phyloP scores from a whole-genome alignment of 2,113 vertebrate genomes.

The human (Homo sapiens) region DNA sequence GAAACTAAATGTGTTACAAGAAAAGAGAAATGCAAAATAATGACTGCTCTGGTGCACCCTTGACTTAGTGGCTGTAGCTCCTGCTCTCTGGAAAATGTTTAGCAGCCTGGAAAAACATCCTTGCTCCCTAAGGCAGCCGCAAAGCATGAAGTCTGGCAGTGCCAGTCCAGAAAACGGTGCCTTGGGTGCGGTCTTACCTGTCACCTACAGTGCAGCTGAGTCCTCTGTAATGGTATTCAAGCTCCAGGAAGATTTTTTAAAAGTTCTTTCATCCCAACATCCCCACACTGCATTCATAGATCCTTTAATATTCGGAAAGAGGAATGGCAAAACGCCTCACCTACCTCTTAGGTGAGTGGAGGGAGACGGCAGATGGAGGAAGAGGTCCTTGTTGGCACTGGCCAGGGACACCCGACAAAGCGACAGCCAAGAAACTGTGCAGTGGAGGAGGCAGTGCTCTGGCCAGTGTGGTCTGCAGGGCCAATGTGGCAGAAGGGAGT shows the following conservation, averaged over 20 bases:
- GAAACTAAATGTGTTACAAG: fast-evolving
- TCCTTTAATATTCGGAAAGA: neutral
- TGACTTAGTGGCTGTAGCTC: fast-evolving
- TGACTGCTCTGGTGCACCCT: too few relatives aligned
- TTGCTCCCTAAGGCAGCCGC: fast-evolving
- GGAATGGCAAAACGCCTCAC: fast-evolving
- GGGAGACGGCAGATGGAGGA: fast-evolving
- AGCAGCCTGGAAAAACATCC: fast-evolving
- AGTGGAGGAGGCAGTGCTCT: fast-evolving
- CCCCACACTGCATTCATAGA: too few relatives aligned
- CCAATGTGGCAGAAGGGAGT: fast-evolving
- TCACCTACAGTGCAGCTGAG: fast-evolving
- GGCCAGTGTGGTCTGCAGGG: neutral
- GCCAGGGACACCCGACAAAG: neutral
- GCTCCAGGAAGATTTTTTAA: neutral
- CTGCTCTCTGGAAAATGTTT: neutral
- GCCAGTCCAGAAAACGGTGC: fast-evolving
- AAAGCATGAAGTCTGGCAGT: fast-evolving
- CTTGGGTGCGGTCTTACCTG: fast-evolving
- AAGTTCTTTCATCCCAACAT: fast-evolving
- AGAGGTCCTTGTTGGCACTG: neutral
- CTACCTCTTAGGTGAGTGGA: neutral
- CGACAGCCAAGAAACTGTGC: fast-evolving
- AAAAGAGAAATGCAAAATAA: neutral
- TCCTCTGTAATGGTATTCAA: too few relatives aligned